Evolutionary conservation across 2,797 vertebrate genomes (phyloP).

Genomic region (Eidolon dupreanum): DNA sequence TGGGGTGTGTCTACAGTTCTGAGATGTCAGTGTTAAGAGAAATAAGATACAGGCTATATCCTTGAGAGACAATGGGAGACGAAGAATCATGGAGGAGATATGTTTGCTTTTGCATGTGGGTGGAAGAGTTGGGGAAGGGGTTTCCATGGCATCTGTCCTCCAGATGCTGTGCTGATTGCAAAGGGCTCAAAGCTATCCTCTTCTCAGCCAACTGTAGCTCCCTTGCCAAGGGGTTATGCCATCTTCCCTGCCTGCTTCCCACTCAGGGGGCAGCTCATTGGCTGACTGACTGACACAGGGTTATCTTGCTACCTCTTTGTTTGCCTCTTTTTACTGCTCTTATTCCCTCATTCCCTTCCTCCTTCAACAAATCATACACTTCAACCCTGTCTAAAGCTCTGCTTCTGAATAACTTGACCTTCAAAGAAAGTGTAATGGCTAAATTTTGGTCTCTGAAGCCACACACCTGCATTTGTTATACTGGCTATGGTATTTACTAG

Average conservation of each 20-base stretch:
- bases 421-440: background rate
- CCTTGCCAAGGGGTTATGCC: background rate
- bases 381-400: background rate
- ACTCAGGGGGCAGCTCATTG: background rate
- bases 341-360: no score
- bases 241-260: background rate
- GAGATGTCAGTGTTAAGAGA: slow-evolving; percentile 36
- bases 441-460: background rate
- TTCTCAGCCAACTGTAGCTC: background rate
- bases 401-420: background rate
- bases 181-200: background rate
- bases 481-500: background rate
- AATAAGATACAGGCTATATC: background rate
- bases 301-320: background rate
- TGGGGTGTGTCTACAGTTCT: background rate
- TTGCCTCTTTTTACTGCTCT: background rate
- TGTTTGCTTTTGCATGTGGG: background rate
- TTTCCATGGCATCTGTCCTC: background rate
- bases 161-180: background rate
- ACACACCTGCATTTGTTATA: background rate
- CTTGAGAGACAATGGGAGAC: background rate
- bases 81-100: background rate
- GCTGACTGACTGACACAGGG: background rate
- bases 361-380: background rate
- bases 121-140: background rate